These are phyloP conservation scores for Drosophila buzzatii DNA, from an alignment of 2,888 invertebrate genomes.

Conservation along the genomic window DNA sequence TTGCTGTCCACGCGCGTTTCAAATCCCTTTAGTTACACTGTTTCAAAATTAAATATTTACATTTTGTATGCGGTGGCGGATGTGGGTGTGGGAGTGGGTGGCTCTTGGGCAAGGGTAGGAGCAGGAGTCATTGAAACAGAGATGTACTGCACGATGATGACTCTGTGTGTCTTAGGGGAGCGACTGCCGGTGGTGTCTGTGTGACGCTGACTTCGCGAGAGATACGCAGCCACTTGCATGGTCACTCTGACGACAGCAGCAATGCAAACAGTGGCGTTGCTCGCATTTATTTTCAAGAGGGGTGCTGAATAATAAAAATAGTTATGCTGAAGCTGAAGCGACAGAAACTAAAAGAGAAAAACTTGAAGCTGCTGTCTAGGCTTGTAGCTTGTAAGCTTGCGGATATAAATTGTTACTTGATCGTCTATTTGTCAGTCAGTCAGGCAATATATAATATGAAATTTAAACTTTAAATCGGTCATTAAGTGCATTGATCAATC, in stretches of 20 bases:
- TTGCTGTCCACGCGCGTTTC: slow-evolving; percentile 74
- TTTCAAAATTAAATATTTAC: slow-evolving; percentile 84
- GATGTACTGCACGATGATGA: slow-evolving; percentile 1
- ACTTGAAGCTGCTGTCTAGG: not conserved
- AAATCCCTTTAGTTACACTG: slow-evolving; percentile 83
- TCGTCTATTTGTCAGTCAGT: not conserved
- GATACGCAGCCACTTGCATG: slow-evolving; percentile 28
- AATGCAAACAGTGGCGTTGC: slow-evolving; percentile 25
- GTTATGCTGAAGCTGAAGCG: not conserved
- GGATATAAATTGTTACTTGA: too few species aligned
- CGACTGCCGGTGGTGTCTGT: slow-evolving; percentile 31
- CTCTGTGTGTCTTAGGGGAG: slow-evolving; percentile 25
- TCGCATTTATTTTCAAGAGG: not conserved
- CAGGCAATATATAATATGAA: not conserved
- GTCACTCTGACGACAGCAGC: slow-evolving; percentile 9
- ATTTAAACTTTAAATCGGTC: not conserved
- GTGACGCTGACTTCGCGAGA: slow-evolving; percentile 20
- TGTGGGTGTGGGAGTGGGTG: slow-evolving; percentile 22
- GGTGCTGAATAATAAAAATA: not conserved
- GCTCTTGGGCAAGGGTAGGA: not conserved
- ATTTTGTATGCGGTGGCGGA: slow-evolving; percentile 63
- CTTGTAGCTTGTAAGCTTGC: too few species aligned
- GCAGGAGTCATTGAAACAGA: not conserved
- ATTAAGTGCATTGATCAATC: too few species aligned
- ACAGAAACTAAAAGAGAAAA: not conserved